Conservation (phyloP, 2,113 vertebrate genomes). For the Ictidomys tridecemlineatus region DNA sequence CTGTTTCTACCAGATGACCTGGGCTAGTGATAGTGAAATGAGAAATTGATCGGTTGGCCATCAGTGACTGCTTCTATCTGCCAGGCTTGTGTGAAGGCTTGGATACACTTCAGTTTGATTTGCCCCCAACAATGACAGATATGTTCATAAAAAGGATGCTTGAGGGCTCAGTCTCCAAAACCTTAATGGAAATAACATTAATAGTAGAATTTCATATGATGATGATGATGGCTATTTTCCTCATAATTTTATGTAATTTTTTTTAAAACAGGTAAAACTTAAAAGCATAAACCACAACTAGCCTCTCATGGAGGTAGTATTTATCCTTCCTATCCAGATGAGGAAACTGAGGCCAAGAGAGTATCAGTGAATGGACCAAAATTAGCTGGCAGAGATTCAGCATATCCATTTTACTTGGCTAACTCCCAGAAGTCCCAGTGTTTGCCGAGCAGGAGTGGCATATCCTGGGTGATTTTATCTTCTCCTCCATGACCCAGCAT, state of each 20-base stretch:
- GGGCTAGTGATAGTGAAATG: neutral
- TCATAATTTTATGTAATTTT: neutral
- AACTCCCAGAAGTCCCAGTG: neutral
- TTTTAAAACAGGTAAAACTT: neutral
- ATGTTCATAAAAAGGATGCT: neutral
- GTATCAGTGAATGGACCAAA: neutral
- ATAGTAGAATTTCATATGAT: neutral
- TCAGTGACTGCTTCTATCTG: neutral
- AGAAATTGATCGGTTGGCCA: neutral
- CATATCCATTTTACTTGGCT: no score
- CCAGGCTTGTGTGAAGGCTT: neutral
- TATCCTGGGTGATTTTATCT: neutral
- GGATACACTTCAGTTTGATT: neutral
- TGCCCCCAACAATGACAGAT: neutral
- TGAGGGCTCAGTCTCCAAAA: neutral
- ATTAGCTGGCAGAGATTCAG: neutral
- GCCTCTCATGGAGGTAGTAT: neutral
- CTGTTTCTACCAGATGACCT: neutral
- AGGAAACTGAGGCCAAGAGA: neutral
- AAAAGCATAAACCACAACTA: neutral
- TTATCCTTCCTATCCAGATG: neutral
- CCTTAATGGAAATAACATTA: neutral
- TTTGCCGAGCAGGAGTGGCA: neutral
- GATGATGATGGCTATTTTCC: neutral
- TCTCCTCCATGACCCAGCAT: neutral